Conservation (phyloP, 2,113 vertebrate genomes). For the Boulengeromyrus knoepffleri region DNA sequence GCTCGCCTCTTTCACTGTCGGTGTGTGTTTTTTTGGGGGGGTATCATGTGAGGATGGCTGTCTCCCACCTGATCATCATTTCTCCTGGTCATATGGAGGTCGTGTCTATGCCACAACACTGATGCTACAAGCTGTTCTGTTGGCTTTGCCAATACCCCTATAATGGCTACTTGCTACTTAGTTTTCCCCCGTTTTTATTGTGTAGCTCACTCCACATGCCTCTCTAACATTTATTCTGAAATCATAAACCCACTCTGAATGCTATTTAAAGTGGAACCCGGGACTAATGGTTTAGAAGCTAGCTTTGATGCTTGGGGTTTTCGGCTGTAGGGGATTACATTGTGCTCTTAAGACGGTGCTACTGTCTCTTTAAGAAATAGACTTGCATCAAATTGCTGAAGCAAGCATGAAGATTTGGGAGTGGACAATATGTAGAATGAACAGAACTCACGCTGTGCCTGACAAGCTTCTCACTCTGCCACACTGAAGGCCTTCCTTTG, state of each 20-base stretch:
- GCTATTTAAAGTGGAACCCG: background rate
- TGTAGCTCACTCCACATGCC: background rate
- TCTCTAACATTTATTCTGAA: background rate
- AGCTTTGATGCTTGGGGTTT: background rate
- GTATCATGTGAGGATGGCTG: background rate
- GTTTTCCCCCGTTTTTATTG: background rate
- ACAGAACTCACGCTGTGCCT: background rate
- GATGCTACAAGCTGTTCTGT: background rate
- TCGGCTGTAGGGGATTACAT: background rate
- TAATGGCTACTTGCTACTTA: background rate
- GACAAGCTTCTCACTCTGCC: background rate
- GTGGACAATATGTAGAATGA: background rate
- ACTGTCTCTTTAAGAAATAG: background rate
- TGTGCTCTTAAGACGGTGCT: background rate
- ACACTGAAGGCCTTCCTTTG: background rate
- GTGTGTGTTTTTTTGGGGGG: background rate
- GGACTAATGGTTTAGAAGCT: background rate
- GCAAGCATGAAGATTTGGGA: background rate
- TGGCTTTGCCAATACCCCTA: background rate
- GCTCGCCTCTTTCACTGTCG: background rate
- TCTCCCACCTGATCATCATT: background rate
- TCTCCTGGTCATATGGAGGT: background rate
- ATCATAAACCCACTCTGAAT: background rate
- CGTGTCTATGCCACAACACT: background rate
- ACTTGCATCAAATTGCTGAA: background rate